Conservation (phyloP, 2,113 vertebrate genomes). For the Ceyx melanurus region DNA sequence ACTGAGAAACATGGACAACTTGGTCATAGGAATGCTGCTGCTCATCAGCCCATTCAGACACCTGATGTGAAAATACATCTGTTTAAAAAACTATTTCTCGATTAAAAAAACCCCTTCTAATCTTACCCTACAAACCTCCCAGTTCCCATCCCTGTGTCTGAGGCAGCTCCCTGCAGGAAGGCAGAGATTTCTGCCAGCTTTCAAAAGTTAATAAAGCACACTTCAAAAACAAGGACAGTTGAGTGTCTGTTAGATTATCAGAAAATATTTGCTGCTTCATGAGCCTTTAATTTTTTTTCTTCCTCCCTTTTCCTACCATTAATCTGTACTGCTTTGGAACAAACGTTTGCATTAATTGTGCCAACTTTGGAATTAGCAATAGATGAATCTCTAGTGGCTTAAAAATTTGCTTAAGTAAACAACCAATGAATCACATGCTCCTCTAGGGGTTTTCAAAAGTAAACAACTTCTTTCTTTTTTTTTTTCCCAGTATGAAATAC, state of each 20-base stretch:
- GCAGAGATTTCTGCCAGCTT: not conserved
- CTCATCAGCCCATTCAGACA: not conserved
- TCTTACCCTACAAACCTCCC: not conserved
- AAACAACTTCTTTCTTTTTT: not conserved
- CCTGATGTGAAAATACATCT: not conserved
- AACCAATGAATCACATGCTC: conserved; percentile 37
- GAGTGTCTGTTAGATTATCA: not conserved
- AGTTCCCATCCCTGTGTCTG: not conserved
- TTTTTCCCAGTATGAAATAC: not conserved
- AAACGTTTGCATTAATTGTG: conserved; percentile 43
- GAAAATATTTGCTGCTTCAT: not conserved
- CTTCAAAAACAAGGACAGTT: not conserved
- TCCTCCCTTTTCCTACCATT: not conserved
- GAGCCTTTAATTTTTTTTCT: not conserved
- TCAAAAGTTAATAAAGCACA: not conserved
- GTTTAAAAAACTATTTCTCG: not conserved
- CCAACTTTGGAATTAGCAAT: conserved; percentile 33
- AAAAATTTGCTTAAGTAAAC: conserved; percentile 50
- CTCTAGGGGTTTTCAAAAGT: conserved; percentile 13
- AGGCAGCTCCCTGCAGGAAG: not conserved
- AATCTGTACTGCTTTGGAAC: conserved; percentile 5
- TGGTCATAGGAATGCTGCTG: not conserved
- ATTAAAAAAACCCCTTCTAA: not conserved
- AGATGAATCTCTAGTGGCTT: not conserved
- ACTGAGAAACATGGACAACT: not conserved